Conservation (phyloP, 2,888 invertebrate genomes). For the Torymus tubicola region DNA sequence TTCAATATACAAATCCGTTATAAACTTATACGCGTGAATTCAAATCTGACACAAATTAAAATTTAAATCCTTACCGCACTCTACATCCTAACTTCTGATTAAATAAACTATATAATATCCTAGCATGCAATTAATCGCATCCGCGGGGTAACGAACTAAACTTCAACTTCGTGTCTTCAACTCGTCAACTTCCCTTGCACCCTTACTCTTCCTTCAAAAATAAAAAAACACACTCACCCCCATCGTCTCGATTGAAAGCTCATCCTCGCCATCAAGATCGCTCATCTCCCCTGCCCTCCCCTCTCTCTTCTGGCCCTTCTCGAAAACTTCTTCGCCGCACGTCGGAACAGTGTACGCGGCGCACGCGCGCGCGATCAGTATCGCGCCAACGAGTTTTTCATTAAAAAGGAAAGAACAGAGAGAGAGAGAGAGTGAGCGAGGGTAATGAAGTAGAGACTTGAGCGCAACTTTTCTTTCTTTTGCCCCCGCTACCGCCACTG, state of each 20-base stretch:
- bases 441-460: constrained; percentile 19
- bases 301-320: not conserved
- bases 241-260: constrained; percentile 30
- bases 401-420: constrained; percentile 31
- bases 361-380: constrained; percentile 41
- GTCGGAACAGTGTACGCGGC: not conserved
- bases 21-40: too few relatives aligned
- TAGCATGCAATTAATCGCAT: too few relatives aligned
- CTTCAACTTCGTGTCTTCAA: too few relatives aligned
- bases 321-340: constrained; percentile 41
- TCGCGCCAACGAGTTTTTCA: constrained; percentile 39
- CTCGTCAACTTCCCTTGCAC: too few relatives aligned
- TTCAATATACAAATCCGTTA: too few relatives aligned
- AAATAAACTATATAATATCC: too few relatives aligned
- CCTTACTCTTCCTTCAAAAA: too few relatives aligned
- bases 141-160: too few relatives aligned
- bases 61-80: too few relatives aligned
- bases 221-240: too few relatives aligned
- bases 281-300: not conserved
- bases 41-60: too few relatives aligned
- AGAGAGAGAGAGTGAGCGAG: constrained; percentile 14
- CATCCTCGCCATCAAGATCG: constrained; percentile 17
- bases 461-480: constrained; percentile 30
- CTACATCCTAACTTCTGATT: too few relatives aligned
- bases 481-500: not conserved